Percentiles rank a stretch among this genome's conserved stretches.
phyloP scores from a whole-genome alignment of 2,888 invertebrate species.

The Phrixothrix hirtus region DNA sequence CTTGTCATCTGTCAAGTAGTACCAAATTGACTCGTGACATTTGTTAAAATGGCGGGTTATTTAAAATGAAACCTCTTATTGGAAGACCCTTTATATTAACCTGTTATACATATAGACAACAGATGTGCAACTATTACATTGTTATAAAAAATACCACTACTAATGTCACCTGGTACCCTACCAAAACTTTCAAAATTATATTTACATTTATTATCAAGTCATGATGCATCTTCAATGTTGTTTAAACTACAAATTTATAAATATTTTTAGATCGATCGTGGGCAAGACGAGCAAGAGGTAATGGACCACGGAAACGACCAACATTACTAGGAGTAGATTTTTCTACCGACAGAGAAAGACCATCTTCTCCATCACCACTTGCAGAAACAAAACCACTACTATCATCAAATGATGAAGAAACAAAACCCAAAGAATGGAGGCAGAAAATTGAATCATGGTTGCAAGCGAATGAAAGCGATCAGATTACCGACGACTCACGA shows the following conservation, averaged over 20 bases:
- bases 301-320: conserved; percentile 74
- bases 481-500: conserved; percentile 70
- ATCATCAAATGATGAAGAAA: conserved; percentile 62
- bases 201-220: no score
- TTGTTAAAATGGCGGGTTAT: no score
- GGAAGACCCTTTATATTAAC: no score
- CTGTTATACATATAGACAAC: no score
- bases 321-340: conserved; percentile 76
- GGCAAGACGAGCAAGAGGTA: conserved; percentile 78
- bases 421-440: conserved; percentile 73
- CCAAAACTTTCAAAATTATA: no score
- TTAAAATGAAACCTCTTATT: no score
- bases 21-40: no score
- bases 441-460: conserved; percentile 92
- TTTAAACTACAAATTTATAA: not conserved
- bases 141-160: no score
- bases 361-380: conserved; percentile 69
- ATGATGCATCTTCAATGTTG: no score
- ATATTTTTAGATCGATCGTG: conserved; percentile 73
- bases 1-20: no score
- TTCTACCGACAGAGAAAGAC: conserved; percentile 71
- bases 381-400: conserved; percentile 61
- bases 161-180: no score
- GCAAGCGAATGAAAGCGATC: conserved; percentile 82
- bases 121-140: no score